Evolutionary conservation across 2,113 vertebrate species (phyloP).

Genomic region (Origma solitaria): DNA sequence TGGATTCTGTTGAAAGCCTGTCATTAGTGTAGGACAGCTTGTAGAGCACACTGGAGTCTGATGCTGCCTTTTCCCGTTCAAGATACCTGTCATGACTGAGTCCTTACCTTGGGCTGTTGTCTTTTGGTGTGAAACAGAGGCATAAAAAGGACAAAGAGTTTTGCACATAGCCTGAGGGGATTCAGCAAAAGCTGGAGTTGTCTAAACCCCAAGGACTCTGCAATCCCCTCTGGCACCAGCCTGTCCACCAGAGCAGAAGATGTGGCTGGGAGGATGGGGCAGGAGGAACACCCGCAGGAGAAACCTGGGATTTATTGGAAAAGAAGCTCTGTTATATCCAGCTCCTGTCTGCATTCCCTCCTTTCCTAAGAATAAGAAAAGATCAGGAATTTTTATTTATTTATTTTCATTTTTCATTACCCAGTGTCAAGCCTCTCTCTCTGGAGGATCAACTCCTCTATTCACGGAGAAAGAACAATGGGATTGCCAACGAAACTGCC

Average conservation of each 20-base stretch:
- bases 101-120: background rate
- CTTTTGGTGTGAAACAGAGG: background rate
- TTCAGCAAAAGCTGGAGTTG: background rate
- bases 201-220: background rate
- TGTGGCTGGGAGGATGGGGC: background rate
- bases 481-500: background rate
- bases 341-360: background rate
- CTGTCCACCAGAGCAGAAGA: background rate
- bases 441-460: background rate
- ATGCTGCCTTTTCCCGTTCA: background rate
- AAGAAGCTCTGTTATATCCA: background rate
- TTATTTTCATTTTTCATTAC: background rate
- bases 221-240: background rate
- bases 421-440: background rate
- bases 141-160: background rate
- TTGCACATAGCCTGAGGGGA: background rate
- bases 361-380: background rate
- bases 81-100: background rate
- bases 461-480: background rate
- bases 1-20: background rate
- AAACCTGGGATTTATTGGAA: background rate
- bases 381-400: background rate
- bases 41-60: background rate
- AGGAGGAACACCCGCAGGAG: background rate
- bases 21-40: background rate